These are phyloP conservation scores for Apamea monoglypha DNA, from an alignment of 2,888 invertebrate species.

Conservation along the genomic window DNA sequence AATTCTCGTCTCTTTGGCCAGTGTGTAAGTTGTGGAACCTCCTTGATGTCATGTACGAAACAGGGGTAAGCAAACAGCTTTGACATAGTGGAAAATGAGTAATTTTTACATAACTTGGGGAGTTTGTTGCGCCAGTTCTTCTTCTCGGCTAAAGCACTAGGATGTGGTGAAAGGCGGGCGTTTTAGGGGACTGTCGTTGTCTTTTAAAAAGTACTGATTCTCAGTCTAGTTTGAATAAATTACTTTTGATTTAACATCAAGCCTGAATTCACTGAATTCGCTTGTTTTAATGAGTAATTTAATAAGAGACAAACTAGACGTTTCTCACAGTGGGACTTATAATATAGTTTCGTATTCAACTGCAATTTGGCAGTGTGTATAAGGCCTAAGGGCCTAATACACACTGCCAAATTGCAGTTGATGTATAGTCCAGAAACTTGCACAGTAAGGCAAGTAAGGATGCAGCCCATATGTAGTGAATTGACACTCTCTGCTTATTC, in stretches of 20 bases:
- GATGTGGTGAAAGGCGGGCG: too few relatives aligned
- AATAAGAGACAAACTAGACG: background rate
- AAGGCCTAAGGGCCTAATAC: too few relatives aligned
- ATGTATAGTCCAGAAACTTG: background rate
- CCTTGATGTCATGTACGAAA: background rate
- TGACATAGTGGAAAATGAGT: background rate
- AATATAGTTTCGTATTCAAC: background rate
- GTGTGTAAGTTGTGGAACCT: constrained; percentile 6
- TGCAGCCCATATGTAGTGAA: background rate
- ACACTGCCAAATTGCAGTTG: background rate
- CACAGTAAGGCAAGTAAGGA: background rate
- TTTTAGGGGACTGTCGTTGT: background rate
- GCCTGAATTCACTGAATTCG: background rate
- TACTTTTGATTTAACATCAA: background rate
- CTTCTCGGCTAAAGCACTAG: too few relatives aligned
- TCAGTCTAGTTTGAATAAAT: background rate
- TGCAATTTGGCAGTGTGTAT: too few relatives aligned
- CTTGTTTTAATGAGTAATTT: background rate
- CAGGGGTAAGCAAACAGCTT: background rate
- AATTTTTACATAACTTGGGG: too few relatives aligned
- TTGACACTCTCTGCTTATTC: background rate
- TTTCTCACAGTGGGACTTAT: background rate
- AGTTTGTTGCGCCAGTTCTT: background rate
- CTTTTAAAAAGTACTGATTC: background rate
- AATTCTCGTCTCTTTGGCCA: constrained; percentile 27